Percentiles rank a stretch among this genome's conserved stretches.
Conservation (phyloP, 2,888 invertebrate genomes). For the Brenthis hecate region DNA sequence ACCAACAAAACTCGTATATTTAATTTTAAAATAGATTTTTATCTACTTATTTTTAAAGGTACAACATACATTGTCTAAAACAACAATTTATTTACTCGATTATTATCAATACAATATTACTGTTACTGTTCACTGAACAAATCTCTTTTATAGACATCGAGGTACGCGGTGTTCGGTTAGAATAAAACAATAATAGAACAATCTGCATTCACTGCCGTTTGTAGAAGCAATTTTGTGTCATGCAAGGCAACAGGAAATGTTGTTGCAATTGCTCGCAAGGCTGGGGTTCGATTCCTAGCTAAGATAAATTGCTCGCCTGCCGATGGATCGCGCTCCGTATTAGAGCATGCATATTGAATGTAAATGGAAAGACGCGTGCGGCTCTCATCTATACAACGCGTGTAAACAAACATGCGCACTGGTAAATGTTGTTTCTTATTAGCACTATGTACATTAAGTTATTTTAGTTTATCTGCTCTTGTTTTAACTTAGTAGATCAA, state of each 20-base stretch:
- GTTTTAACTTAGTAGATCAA: too few species aligned
- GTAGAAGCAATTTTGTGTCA: slow-evolving; percentile 74
- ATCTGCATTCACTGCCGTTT: slow-evolving; percentile 71
- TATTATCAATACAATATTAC: slow-evolving; percentile 18
- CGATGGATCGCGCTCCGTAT: slow-evolving; percentile 71
- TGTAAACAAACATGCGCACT: not conserved
- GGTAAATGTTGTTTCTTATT: too few species aligned
- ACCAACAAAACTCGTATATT: too few species aligned
- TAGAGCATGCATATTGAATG: slow-evolving; percentile 74
- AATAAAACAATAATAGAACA: slow-evolving; percentile 68
- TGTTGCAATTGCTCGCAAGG: slow-evolving; percentile 61
- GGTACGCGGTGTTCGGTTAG: slow-evolving; percentile 28
- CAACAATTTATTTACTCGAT: slow-evolving; percentile 11
- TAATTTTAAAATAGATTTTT: not conserved
- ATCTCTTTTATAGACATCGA: slow-evolving; percentile 31
- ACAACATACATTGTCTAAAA: not conserved
- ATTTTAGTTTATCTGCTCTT: too few species aligned
- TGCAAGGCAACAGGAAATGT: slow-evolving; percentile 70
- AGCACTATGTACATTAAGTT: too few species aligned
- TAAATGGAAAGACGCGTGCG: slow-evolving; percentile 62
- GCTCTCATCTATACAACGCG: slow-evolving; percentile 28
- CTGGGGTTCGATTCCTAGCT: slow-evolving; percentile 64
- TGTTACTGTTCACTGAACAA: slow-evolving; percentile 21
- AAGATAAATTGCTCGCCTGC: slow-evolving; percentile 70
- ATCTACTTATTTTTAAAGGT: not conserved